Base-by-base conservation (phyloP, 2,797 vertebrate species). In the Hippoglossus hippoglossus region DNA sequence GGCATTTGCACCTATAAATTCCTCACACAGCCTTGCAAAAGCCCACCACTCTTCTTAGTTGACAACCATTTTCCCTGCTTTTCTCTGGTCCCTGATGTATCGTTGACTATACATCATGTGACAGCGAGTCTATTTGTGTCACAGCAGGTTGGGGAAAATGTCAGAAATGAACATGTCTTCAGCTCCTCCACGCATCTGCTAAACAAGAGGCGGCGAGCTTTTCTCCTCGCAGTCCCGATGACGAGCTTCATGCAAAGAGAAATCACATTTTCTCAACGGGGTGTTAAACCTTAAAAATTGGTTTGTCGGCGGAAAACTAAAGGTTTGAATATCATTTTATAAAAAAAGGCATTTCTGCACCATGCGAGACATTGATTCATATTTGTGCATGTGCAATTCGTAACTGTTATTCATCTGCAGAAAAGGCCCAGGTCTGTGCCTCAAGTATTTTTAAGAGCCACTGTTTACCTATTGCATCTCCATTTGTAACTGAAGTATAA, bases 61-160 rank as follows among this genome's bases (percentile, higher is more conserved):
- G 44, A 53, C 74, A 66, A 10, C 44, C 71, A 19, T 64, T 61
- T 64, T 44, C 59, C 28, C 24, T 57, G 41, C 5, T 62, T 63
- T 22, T 64, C 65, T 69, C 50, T 11, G 69, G n/a, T 72, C 73
- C 74, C 79, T 79, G 81, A 88, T 69, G 81, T 77, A 77, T 78
- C 53, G 73, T 63, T 81, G 87, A 86, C 81, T 79, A 67, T 82
- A 89, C 87, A 75, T 85, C 86, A 88, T 84, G 87, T 89, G 90
- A 92, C 90, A 90, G 85, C 68, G 60, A 87, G 87, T 89, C 87
- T 88, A 90, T 89, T 91, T 88, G 88, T 90, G 89, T 92, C 90
- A 82, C 87, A 91, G 87, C 87, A 89, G 89, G 87, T 91, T 80
- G 83, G 80, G 61, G 80, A 70, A 85, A 81, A 90, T 84, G 88